These are phyloP conservation scores for Neodiprion lecontei DNA, from an alignment of 1,140 invertebrate species.

Conservation along the genomic window DNA sequence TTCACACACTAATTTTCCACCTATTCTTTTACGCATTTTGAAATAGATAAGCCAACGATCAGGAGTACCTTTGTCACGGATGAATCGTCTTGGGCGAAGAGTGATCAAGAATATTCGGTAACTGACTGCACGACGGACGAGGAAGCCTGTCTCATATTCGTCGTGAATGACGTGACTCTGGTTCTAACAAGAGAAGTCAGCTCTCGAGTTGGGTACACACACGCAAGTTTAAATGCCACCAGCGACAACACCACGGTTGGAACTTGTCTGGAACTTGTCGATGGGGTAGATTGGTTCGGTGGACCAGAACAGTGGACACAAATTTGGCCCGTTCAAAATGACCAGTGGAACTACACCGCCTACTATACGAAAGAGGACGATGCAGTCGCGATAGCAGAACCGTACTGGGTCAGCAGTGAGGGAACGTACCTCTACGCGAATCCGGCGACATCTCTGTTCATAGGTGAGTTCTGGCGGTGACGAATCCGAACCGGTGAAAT, in stretches of 20 bases:
- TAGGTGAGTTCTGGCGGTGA: conserved; percentile 60
- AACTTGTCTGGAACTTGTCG: background rate
- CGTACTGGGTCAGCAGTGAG: conserved; percentile 74
- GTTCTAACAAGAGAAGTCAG: background rate
- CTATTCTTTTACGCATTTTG: background rate
- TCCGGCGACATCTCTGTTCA: conserved; percentile 68
- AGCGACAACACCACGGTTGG: background rate
- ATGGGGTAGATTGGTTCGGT: conserved; percentile 59
- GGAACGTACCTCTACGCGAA: conserved; percentile 69
- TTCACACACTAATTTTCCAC: background rate
- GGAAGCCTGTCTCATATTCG: background rate
- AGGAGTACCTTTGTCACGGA: background rate
- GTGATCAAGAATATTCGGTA: background rate
- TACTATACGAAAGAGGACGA: conserved; percentile 67
- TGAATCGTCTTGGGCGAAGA: background rate
- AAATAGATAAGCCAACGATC: background rate
- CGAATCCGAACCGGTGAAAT: background rate
- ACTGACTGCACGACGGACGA: background rate
- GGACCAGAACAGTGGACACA: conserved; percentile 63
- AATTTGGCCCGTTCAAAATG: conserved; percentile 67
- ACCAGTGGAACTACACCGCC: conserved; percentile 60
- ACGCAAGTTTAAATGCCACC: background rate
- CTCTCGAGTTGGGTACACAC: background rate
- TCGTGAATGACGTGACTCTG: background rate
- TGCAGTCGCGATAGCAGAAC: conserved; percentile 67